These are phyloP conservation scores for Rhinogobio ventralis DNA, from an alignment of 2,797 vertebrate genomes.

Conservation along the genomic window DNA sequence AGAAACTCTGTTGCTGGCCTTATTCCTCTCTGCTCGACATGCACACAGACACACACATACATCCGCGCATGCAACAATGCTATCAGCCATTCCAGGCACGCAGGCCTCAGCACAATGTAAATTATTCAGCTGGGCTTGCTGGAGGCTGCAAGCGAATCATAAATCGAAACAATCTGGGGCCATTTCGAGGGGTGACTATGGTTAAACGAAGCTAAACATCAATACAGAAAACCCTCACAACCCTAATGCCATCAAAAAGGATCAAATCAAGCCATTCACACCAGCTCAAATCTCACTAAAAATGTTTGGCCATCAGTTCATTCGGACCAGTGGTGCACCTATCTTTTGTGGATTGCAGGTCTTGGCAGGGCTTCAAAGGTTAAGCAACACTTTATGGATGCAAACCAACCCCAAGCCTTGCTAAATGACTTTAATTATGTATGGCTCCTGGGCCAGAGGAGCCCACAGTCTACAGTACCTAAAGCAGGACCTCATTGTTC, in stretches of 20 bases:
- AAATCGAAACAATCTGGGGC: constrained; percentile 80
- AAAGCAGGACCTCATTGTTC: constrained; percentile 35
- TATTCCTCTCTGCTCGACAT: constrained; percentile 12
- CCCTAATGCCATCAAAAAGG: constrained; percentile 34
- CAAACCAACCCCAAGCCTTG: constrained; percentile 50
- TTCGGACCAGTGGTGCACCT: not conserved
- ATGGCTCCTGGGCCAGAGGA: constrained; percentile 31
- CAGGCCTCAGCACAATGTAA: constrained; percentile 82
- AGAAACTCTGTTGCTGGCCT: constrained; percentile 19
- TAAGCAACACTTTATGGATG: constrained; percentile 53
- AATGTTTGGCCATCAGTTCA: not conserved
- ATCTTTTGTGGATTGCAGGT: constrained; percentile 11
- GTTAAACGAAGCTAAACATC: constrained; percentile 77
- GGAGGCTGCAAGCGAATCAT: constrained; percentile 79
- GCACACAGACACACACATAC: constrained; percentile 38
- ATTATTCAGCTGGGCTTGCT: constrained; percentile 83
- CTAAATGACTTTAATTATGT: constrained; percentile 60
- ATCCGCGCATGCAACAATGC: constrained; percentile 2
- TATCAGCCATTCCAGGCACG: constrained; percentile 80
- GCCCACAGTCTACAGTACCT: constrained; percentile 18
- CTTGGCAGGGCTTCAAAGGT: constrained; percentile 59
- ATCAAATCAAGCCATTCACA: constrained; percentile 19
- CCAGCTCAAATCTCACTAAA: not conserved
- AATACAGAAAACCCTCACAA: constrained; percentile 67
- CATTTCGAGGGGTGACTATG: constrained; percentile 79